Evolutionary conservation across 2,797 vertebrate genomes (phyloP).

Genomic region (Momotus momota): DNA sequence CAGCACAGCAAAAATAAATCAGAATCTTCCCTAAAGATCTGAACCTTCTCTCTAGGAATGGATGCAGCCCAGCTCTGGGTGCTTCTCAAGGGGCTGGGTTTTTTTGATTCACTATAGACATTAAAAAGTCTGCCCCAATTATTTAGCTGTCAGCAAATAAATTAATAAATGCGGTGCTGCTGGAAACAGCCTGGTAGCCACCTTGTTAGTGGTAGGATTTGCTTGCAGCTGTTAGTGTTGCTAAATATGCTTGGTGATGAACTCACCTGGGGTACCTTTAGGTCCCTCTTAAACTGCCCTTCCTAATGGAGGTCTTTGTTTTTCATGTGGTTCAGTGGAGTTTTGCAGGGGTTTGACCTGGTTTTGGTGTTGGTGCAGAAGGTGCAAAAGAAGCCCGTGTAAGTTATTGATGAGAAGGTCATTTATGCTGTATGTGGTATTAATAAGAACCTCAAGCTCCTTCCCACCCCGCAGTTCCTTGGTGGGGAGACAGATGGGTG

Average conservation of each 20-base stretch:
- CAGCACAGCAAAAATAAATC: background rate
- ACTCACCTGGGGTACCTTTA: background rate
- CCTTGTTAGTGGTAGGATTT: background rate
- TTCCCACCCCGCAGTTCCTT: fast-evolving
- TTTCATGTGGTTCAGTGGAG: background rate
- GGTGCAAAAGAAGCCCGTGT: background rate
- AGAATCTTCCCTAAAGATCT: background rate
- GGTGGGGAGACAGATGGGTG: background rate
- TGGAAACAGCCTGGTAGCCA: background rate
- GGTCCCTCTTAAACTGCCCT: background rate
- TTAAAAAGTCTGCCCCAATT: background rate
- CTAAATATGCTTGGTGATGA: background rate
- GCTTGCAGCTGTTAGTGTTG: background rate
- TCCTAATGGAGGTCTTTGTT: background rate
- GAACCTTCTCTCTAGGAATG: fast-evolving
- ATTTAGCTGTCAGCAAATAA: background rate
- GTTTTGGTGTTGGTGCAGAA: background rate
- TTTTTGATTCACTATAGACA: background rate
- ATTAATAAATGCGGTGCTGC: background rate
- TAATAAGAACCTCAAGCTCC: background rate
- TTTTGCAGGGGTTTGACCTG: background rate
- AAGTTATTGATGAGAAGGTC: background rate
- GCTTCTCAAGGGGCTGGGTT: fast-evolving
- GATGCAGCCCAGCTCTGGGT: background rate
- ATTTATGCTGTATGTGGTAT: too few relatives aligned